A percentile compares a stretch with the other conserved stretches of the same genome.
Evolutionary conservation across 2,797 vertebrate genomes (phyloP).

Genomic region (Botia almorhae): DNA sequence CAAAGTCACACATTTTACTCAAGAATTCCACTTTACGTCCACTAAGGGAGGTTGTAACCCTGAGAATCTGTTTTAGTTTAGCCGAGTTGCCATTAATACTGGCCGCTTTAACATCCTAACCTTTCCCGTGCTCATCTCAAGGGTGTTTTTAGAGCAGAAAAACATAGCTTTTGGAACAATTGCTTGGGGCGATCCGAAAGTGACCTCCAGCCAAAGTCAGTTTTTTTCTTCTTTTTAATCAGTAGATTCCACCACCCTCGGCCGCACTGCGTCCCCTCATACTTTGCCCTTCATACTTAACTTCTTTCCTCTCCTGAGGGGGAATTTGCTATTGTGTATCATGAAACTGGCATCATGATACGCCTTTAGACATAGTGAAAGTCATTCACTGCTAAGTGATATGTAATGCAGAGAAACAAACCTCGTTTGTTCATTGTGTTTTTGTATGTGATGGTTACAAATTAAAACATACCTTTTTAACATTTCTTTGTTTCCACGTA

Average conservation of each 20-base stretch:
- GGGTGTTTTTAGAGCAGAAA: constrained; percentile 62
- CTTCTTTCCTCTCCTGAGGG: constrained; percentile 42
- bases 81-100: constrained; percentile 67
- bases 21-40: constrained; percentile 61
- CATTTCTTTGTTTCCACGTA: too few relatives aligned
- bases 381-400: constrained; percentile 15
- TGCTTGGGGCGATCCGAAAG: constrained; percentile 64
- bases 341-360: constrained; percentile 37
- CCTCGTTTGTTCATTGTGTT: background rate
- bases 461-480: too few relatives aligned
- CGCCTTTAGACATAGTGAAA: constrained; percentile 24
- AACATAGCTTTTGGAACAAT: constrained; percentile 66
- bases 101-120: constrained; percentile 64
- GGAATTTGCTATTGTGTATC: constrained; percentile 31
- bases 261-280: constrained; percentile 30
- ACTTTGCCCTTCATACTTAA: constrained; percentile 53
- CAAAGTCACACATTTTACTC: constrained; percentile 64
- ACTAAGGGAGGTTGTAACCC: constrained; percentile 67
- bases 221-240: constrained; percentile 56
- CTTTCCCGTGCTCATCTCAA: constrained; percentile 60
- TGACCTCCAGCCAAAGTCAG: constrained; percentile 68
- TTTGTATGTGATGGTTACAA: background rate
- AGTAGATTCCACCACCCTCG: constrained; percentile 46
- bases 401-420: constrained; percentile 14
- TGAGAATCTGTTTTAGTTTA: constrained; percentile 67